Conservation (phyloP, 1,140 invertebrate genomes). For the Pachypeltis micranthus region DNA sequence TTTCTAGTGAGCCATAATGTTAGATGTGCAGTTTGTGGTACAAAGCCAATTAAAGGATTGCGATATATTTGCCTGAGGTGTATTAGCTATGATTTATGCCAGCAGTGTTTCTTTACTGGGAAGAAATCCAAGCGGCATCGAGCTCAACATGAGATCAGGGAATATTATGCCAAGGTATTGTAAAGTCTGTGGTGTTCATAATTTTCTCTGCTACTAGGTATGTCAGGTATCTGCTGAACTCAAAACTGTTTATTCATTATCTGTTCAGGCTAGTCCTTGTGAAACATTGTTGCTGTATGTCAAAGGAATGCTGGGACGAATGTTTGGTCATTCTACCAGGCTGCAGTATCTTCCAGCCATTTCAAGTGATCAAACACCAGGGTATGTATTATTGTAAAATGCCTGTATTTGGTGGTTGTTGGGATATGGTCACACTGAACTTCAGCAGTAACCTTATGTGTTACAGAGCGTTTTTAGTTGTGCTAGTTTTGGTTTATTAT, state of each 20-base stretch:
- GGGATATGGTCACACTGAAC: too few species aligned
- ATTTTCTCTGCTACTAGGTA: too few species aligned
- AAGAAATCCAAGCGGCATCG: conserved; percentile 57
- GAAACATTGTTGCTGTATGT: conserved; percentile 40
- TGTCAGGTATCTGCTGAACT: too few species aligned
- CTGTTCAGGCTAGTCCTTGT: conserved; percentile 37
- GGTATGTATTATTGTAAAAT: background rate
- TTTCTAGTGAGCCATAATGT: conserved; percentile 42
- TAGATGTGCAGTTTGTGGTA: conserved; percentile 44
- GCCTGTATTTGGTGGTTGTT: background rate
- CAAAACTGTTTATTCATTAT: conserved; percentile 24
- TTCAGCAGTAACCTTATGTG: too few species aligned
- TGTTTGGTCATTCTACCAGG: conserved; percentile 28
- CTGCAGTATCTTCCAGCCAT: conserved; percentile 31
- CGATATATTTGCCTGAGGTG: conserved; percentile 62
- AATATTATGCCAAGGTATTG: conserved; percentile 47
- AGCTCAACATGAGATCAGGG: conserved; percentile 60
- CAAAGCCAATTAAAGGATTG: conserved; percentile 41
- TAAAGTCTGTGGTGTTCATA: too few species aligned
- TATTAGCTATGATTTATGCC: conserved; percentile 65
- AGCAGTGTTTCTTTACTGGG: conserved; percentile 67
- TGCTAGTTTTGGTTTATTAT: too few species aligned
- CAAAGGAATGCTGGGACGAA: conserved; percentile 36
- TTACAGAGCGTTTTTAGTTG: too few species aligned
- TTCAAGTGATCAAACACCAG: background rate